Conservation (phyloP, 2,888 invertebrate genomes). For the Eristalinus sepulchralis region DNA sequence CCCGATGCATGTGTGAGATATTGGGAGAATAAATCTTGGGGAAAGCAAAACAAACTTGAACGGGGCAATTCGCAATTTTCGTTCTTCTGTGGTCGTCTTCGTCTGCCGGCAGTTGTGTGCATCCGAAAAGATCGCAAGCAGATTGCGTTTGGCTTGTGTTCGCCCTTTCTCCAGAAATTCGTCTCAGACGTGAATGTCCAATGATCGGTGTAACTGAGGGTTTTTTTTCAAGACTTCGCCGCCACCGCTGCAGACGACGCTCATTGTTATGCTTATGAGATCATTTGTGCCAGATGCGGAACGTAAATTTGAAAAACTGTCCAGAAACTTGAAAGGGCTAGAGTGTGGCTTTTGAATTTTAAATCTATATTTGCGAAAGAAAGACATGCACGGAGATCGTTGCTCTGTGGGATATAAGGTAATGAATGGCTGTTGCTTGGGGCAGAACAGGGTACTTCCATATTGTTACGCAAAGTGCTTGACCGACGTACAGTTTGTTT, state of each 20-base stretch:
- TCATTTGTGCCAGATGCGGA: background rate
- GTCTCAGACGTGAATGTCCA: background rate
- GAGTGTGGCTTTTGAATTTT: background rate
- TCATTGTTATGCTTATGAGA: conserved; percentile 2
- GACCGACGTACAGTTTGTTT: too few relatives aligned
- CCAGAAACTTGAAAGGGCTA: background rate
- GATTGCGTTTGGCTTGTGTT: background rate
- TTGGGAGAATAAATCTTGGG: conserved; percentile 4
- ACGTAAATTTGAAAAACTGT: background rate
- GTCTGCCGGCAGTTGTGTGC: background rate
- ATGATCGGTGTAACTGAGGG: background rate
- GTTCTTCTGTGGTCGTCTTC: background rate
- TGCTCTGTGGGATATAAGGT: background rate
- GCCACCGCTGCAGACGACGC: background rate
- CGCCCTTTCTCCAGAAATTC: background rate
- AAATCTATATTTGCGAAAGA: background rate
- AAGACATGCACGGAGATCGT: background rate
- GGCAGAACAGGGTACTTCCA: too few relatives aligned
- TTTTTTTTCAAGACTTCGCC: background rate
- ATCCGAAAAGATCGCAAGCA: background rate
- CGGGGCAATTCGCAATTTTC: background rate
- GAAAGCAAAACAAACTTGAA: background rate
- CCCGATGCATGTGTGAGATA: conserved; percentile 4
- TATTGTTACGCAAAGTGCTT: too few relatives aligned
- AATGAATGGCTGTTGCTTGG: background rate